Percentiles rank a stretch among this genome's conserved stretches.
Evolutionary conservation across 2,888 invertebrate species (phyloP).

Genomic region (Lampropteryx suffumata): DNA sequence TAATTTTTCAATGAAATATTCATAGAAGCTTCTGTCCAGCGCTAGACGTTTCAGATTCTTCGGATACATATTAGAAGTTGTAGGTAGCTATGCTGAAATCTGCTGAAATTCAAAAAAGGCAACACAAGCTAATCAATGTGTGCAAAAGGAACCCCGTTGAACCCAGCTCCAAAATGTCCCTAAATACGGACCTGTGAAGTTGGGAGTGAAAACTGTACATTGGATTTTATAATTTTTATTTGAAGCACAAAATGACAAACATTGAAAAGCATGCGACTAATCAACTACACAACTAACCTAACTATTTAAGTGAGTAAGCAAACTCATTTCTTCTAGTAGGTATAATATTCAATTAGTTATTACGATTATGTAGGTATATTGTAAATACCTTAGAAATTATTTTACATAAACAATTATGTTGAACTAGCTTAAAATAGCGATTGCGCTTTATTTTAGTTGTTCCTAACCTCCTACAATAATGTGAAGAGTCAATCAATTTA

Average conservation of each 20-base stretch:
- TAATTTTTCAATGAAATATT: too few relatives aligned
- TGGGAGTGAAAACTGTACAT: constrained; percentile 44
- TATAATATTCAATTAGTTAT: constrained; percentile 16
- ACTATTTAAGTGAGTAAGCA: constrained; percentile 10
- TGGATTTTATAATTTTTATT: constrained; percentile 65
- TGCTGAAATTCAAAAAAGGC: constrained; percentile 67
- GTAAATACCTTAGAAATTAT: constrained; percentile 30
- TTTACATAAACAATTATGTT: constrained; percentile 49
- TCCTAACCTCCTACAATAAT: constrained; percentile 38
- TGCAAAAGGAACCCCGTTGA: constrained; percentile 63
- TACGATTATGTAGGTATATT: constrained; percentile 12
- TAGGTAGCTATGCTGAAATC: constrained; percentile 58
- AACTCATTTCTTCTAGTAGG: constrained; percentile 21
- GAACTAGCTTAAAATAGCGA: constrained; percentile 11
- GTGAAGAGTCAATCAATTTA: constrained; percentile 36
- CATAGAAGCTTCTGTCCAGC: too few relatives aligned
- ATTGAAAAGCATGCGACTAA: constrained; percentile 69
- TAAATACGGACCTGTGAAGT: constrained; percentile 32
- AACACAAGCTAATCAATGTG: constrained; percentile 69
- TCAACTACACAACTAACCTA: constrained; percentile 55
- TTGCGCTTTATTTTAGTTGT: constrained; percentile 24
- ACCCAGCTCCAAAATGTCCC: constrained; percentile 28
- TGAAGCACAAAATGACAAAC: constrained; percentile 78
- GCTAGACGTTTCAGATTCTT: constrained; percentile 6
- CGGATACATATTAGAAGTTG: too few relatives aligned